Evolutionary conservation across 1,140 invertebrate genomes (phyloP), one percentile per base, ranked within the genome.

Genomic region (Micrasema longulum): DNA sequence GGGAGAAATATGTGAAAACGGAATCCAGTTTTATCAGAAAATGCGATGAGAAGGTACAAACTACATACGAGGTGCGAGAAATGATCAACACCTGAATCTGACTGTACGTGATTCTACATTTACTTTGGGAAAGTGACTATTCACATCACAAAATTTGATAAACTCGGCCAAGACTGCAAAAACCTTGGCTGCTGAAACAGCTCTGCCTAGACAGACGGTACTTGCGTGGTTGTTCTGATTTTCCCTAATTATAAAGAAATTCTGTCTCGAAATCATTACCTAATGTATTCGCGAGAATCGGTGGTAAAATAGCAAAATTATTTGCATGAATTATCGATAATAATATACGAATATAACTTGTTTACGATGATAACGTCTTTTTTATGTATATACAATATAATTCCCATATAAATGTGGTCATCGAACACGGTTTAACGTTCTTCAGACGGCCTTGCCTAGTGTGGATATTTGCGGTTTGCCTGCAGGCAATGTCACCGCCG

Each of bases 401-500:
- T 60, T 38, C 18, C 55, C 16, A 22, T 41, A 55, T 18, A 36
- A 60, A 60, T 60, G 55, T 60, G 55, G 35, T 60, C 55, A 60
- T 60, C 55, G 16, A 38, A 38, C 16, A 47, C 38, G 60, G 60
- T 64, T 64, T 64, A 64, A 64, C 60, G 43, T 47, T 64, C 60
- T 64, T 64, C 60, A 47, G 18, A 53, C 47, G 64, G 64, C 64
- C 64, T 66, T 66, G 64, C 47, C 64, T 22, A 35, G 47, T 38
- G 64, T 11, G 26, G 38, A 53, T 22, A 26, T 52, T 52, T 66
- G 64, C 23, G 45, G 64, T 50, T 45, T 53, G 64, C 45, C 64
- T 66, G n/a, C 47, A 52, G 64, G 64, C 64, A 66, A 66, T 66
- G 64, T 66, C 64, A 66, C 47, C 12, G 47, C 26, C 47, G 16